Percentiles rank a stretch among this genome's conserved stretches.
Evolutionary conservation across 2,797 vertebrate genomes (phyloP).

Genomic region (Hephaestus fuliginosus): DNA sequence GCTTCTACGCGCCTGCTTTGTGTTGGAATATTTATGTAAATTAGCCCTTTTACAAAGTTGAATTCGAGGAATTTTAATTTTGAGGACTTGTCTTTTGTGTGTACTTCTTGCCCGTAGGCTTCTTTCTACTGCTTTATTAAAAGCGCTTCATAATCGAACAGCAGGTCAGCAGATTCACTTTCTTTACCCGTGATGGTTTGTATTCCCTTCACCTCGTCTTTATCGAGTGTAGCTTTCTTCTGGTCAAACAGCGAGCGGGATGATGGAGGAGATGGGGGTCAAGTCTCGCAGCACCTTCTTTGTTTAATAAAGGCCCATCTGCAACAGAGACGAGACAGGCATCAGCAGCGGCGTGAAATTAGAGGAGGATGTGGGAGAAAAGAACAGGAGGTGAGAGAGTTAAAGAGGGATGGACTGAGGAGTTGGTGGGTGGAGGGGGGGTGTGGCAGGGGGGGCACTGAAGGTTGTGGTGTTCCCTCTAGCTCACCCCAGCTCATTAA

Average conservation of each 20-base stretch:
- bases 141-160: slow-evolving; percentile 23
- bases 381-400: slow-evolving; percentile 49
- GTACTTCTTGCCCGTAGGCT: slow-evolving; percentile 14
- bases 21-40: slow-evolving; percentile 21
- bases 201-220: slow-evolving; percentile 25
- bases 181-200: not conserved
- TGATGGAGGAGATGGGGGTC: slow-evolving; percentile 24
- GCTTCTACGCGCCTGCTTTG: slow-evolving; percentile 1
- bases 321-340: slow-evolving; percentile 12
- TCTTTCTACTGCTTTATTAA: slow-evolving; percentile 29
- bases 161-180: slow-evolving; percentile 5
- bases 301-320: slow-evolving; percentile 46
- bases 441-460: slow-evolving; percentile 9
- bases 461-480: slow-evolving; percentile 73
- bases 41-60: slow-evolving; percentile 14
- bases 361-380: slow-evolving; percentile 39
- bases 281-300: slow-evolving; percentile 25
- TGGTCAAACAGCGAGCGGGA: not conserved
- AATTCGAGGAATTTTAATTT: slow-evolving; percentile 13
- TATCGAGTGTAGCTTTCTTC: not conserved
- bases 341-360: slow-evolving; percentile 43
- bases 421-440: not conserved
- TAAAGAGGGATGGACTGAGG: slow-evolving; percentile 39
- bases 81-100: not conserved
- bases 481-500: slow-evolving; percentile 81